Conservation (phyloP, 2,113 vertebrate species). For the Cephalopterus ornatus region DNA sequence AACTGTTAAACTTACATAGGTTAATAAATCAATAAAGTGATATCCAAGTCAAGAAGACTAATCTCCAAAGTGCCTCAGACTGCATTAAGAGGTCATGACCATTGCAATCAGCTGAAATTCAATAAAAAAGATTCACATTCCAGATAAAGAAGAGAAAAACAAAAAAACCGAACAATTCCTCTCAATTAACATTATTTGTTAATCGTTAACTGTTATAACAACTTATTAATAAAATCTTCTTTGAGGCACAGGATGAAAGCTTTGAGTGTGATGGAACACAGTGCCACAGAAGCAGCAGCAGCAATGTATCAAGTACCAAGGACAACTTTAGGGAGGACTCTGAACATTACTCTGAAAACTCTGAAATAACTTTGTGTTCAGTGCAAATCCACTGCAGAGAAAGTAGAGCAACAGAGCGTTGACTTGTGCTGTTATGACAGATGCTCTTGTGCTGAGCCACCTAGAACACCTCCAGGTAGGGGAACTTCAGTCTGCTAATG, state of each 20-base stretch:
- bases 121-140: not conserved
- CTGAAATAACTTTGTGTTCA: not conserved
- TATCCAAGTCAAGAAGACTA: not conserved
- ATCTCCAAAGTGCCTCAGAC: not conserved
- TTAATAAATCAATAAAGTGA: not conserved
- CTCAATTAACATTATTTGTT: not conserved
- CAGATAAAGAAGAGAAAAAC: not conserved
- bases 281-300: not conserved
- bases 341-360: not conserved
- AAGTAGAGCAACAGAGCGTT: not conserved
- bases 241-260: not conserved
- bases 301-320: not conserved
- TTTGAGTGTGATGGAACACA: not conserved
- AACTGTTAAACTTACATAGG: not conserved
- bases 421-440: not conserved
- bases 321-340: not conserved
- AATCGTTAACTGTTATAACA: not conserved
- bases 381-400: not conserved
- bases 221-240: not conserved
- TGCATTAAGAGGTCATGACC: not conserved
- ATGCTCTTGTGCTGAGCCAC: not conserved
- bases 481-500: not conserved
- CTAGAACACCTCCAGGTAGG: not conserved
- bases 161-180: not conserved
- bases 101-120: not conserved